Evolutionary conservation across 2,888 invertebrate genomes (phyloP).

Genomic region (Proisotoma minuta): DNA sequence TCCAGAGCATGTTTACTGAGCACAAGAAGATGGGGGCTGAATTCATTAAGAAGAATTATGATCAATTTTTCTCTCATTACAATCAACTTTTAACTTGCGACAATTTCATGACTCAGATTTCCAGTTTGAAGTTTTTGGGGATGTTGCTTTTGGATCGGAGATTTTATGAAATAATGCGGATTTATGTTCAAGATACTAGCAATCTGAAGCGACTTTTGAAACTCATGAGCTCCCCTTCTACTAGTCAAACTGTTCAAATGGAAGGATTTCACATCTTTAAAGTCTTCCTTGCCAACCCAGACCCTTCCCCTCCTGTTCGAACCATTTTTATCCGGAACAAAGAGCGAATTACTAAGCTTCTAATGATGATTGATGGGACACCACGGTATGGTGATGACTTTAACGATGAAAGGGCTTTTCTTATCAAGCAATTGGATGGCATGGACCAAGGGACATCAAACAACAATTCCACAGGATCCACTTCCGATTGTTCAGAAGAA

Average conservation of each 20-base stretch:
- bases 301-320: background rate
- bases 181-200: background rate
- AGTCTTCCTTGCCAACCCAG: constrained; percentile 2
- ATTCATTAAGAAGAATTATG: background rate
- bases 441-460: too few relatives aligned
- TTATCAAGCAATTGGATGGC: background rate
- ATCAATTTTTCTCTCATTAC: constrained; percentile 1
- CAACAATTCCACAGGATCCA: too few relatives aligned
- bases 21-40: background rate
- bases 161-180: background rate
- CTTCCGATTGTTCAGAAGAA: too few relatives aligned
- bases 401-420: background rate
- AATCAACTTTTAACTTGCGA: background rate
- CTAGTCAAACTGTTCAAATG: background rate
- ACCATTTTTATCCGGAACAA: background rate
- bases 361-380: background rate
- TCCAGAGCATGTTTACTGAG: background rate
- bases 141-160: background rate
- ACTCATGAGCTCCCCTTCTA: background rate
- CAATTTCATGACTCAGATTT: background rate
- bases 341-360: background rate
- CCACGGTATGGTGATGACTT: background rate
- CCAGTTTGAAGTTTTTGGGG: background rate
- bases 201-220: constrained; percentile 1
- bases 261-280: constrained; percentile 8